Base-by-base conservation (phyloP, 1,140 invertebrate species). In the Thaumatotibia leucotreta region DNA sequence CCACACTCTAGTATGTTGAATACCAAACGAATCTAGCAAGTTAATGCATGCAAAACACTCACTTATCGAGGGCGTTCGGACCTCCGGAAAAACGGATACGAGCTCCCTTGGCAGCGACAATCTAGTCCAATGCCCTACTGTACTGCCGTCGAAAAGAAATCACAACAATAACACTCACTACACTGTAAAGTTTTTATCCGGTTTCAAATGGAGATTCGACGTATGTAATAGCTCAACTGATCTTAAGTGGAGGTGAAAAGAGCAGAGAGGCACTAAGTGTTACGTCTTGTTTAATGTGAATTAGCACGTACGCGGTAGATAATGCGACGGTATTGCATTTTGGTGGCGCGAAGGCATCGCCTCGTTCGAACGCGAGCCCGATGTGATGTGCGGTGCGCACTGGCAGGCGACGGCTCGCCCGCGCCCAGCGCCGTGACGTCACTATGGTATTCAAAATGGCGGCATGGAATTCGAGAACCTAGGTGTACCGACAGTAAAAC, bases 371-470 rank as follows among this genome's bases (percentile, higher is more conserved):
- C 74, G 77, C 79, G 83, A 80, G 76, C 82, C 81, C 77, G 84
- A 71, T 74, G 71, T 77, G 77, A 85, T 27, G 82, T 88, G 67
- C 76, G 77, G 71, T 82, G 86, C 84, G 82, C 84, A 74, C 66
- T 80, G 86, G 84, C 84, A 74, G 67, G 83, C 87, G 84, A 78
- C 71, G 80, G 73, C 65, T 77, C 78, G 79, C 83, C 83, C 83
- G 83, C 84, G 81, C 86, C 87, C 84, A 87, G 73, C 74, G 68
- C 69, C 75, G 80, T 90, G 86, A 90, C 88, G 88, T 90, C 88
- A 90, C 77, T 66, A 58, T 73, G 84, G 86, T 86, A 90, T 90
- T 90, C 84, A 90, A 88, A 88, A 90, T 90, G 88, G 88, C 88
- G 77, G 77, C 74, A 24, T 69, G 83, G 86, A 88, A 90, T 90